Evolutionary conservation across 1,140 invertebrate species (phyloP).

Genomic region (Magallana ariakensis): DNA sequence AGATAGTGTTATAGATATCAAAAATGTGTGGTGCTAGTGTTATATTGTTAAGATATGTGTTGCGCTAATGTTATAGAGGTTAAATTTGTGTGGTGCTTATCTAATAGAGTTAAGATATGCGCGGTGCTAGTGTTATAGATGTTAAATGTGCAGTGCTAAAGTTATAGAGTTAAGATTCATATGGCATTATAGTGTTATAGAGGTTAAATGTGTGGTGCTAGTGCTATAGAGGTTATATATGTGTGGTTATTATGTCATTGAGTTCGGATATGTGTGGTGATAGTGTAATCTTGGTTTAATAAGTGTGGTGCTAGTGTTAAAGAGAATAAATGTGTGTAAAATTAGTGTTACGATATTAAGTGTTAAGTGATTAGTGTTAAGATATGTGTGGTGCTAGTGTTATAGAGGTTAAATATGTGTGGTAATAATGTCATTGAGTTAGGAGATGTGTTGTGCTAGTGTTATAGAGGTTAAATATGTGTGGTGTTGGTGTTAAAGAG

Average conservation of each 20-base stretch:
- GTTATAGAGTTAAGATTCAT: neutral
- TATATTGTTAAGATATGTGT: neutral
- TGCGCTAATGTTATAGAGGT: neutral
- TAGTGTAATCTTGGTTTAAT: neutral
- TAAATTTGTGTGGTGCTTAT: neutral
- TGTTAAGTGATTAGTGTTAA: neutral
- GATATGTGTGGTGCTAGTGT: neutral
- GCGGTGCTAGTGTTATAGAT: neutral
- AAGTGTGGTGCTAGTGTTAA: neutral
- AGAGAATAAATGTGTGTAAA: neutral
- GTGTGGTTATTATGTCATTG: neutral
- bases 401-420: neutral
- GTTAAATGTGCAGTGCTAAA: neutral
- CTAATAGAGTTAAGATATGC: neutral
- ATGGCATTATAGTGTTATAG: slow-evolving; percentile 4
- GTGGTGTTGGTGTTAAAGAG: too few species aligned
- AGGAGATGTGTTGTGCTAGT: neutral
- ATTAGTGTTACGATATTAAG: neutral
- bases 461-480: neutral
- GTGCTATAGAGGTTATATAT: neutral
- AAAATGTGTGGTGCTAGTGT: neutral
- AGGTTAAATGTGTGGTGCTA: neutral
- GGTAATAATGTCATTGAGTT: neutral
- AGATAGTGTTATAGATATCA: neutral
- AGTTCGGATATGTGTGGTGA: neutral